Evolutionary conservation across 2,113 vertebrate species (phyloP), one percentile per base, ranked within the genome.

Genomic region (Anser cygnoides): DNA sequence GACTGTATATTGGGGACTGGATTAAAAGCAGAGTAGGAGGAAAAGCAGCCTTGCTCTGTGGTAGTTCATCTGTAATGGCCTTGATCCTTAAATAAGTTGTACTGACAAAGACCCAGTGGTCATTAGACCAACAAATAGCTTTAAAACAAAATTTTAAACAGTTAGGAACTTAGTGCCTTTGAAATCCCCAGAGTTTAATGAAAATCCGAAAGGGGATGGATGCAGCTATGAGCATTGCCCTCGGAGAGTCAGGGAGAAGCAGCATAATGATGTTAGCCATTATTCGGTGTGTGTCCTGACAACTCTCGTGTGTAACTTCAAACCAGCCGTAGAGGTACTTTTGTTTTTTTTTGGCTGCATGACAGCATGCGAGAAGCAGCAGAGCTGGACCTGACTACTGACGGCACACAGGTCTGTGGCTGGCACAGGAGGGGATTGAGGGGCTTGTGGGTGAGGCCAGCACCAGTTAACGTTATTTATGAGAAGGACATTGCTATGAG

Each of bases 341-440:
- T 13, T 1, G 1, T 62, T 39, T 29, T 26, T 16, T 37, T 10
- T 4, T 73, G 13, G 2, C 29, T 72, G 8, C 16, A 6, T 87
- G 10, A 23, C 18, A n/a, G 26, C 13, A 3, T 0, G 0, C 19
- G 43, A 82, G 43, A 13, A 85, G 49, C 5, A n/a, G 11, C 9
- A 37, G 68, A 35, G 25, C 12, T 74, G 25, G 22, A 25, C 29
- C 2, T 66, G 26, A n/a, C 18, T 62, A 9, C 29, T 73, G 28
- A 25, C n/a, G 9, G 5, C 3, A 3, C 52, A 23, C 72, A 11
- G 15, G 55, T 79, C 29, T 17, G 13, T 81, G 65, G 29, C 13
- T 41, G 65, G 21, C 15, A 2, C 18, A 39, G 49, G 37, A 78
- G 25, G 7, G 55, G 66, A 3, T 11, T 74, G 55, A 84, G 65